These are phyloP conservation scores for Neodiprion lecontei DNA, from an alignment of 1,140 invertebrate genomes.

Conservation along the genomic window DNA sequence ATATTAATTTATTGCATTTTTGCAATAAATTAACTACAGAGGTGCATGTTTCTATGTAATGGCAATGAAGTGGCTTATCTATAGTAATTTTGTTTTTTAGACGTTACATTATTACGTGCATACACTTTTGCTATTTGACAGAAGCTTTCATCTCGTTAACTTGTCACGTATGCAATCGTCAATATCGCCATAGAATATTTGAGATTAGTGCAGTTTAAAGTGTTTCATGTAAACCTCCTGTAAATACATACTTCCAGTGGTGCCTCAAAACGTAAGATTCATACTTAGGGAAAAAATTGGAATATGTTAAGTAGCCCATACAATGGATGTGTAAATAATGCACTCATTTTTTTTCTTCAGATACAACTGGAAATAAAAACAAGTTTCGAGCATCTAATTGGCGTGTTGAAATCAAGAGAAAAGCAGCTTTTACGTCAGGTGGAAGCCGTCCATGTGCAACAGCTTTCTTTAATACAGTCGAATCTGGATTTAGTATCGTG, in stretches of 20 bases:
- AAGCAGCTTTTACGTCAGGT: constrained; percentile 63
- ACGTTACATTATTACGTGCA: not conserved
- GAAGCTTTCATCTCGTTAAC: too few relatives aligned
- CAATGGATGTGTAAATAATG: constrained; percentile 8
- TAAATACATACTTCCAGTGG: not conserved
- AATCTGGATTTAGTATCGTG: constrained; percentile 42
- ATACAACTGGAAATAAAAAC: constrained; percentile 58
- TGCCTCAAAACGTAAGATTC: not conserved
- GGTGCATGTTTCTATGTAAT: constrained; percentile 8
- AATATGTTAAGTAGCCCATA: not conserved
- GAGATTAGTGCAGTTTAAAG: not conserved
- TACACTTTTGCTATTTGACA: too few relatives aligned
- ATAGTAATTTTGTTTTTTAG: not conserved
- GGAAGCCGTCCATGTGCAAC: constrained; percentile 62
- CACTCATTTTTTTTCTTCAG: constrained; percentile 39
- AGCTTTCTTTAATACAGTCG: constrained; percentile 53
- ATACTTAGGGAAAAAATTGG: not conserved
- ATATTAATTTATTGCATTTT: not conserved
- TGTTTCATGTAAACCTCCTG: not conserved
- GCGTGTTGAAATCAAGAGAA: constrained; percentile 59
- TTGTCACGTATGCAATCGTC: too few relatives aligned
- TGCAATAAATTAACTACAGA: not conserved
- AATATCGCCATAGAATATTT: too few relatives aligned
- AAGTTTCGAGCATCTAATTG: constrained; percentile 58
- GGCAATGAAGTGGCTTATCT: not conserved